Base-by-base conservation (phyloP, 2,888 invertebrate genomes). In the Lucinisca nassula region DNA sequence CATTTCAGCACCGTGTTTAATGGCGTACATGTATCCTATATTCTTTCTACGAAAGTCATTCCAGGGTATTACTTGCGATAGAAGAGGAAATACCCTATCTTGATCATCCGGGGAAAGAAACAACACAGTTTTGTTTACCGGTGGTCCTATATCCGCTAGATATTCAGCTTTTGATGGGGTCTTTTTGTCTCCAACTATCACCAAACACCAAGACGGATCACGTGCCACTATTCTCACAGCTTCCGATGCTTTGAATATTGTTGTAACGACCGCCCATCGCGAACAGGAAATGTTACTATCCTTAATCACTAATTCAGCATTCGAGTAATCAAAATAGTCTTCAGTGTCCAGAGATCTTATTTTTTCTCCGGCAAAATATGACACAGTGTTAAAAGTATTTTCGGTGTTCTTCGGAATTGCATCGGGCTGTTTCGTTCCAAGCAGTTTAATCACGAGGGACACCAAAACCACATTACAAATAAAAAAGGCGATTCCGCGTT, bases 21-120 rank as follows among this genome's bases (percentile, higher is more conserved):
- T 85, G 2, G 85, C 85, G 27, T 78, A 85, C 51, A 85, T 77
- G 45, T 81, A 85, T 79, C 85, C 85, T 21, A 85, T 78, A 74
- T 85, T 85, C 30, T 85, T 85, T 24, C 85, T 58, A 1, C 74
- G 75, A 38, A 82, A 79, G 38, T 72, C 40, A 32, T 74, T 78
- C 30, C 61, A 37, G 14, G 85, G 82, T 32, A 85, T 75, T 17
- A 35, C 14, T 0, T 75, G 45, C 37, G 82, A 67, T 37, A 85
- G 51, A 21, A 74, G 37, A 6, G 82, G 75, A 35, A 49, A 70
- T 8, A 82, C 24, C 0, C 24, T 37, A 14, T 76, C 38, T 51
- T 82, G 82, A 21, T 82, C 82, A 10, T 61, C 37, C 21, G 58
- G 12, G 0, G 75, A 67, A 1, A 82, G 75, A 55, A 70, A 82